phyloP scores from a whole-genome alignment of 2,797 vertebrate genomes.

The Enteromius unitaeniatus region DNA sequence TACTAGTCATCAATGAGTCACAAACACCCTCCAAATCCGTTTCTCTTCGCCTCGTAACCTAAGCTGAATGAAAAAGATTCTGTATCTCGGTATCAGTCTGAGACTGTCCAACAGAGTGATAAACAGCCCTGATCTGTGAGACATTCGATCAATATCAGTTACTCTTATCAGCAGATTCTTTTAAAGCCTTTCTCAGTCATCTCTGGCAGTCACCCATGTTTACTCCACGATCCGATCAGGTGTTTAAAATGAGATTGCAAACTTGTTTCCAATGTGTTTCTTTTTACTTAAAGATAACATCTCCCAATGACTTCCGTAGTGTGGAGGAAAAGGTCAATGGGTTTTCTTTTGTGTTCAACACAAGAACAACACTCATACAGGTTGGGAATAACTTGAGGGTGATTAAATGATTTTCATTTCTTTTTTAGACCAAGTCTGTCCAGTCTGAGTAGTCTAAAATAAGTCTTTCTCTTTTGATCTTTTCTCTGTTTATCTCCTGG shows the following conservation, averaged over 20 bases:
- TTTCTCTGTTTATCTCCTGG: background rate
- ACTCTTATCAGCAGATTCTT: constrained; percentile 73
- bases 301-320: background rate
- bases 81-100: constrained; percentile 45
- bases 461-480: background rate
- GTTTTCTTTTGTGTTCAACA: background rate
- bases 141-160: constrained; percentile 70
- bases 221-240: background rate
- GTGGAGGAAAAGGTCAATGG: background rate
- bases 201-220: constrained; percentile 13
- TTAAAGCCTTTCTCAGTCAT: constrained; percentile 62
- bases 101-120: constrained; percentile 64
- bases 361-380: background rate
- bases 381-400: background rate
- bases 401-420: background rate
- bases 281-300: background rate
- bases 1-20: constrained; percentile 30
- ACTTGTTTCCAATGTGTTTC: background rate
- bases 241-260: background rate
- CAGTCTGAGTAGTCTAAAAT: background rate
- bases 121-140: constrained; percentile 60
- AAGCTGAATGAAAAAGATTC: constrained; percentile 41
- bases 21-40: background rate
- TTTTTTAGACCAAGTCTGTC: background rate
- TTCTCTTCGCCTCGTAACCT: constrained; percentile 19